Conservation (phyloP, 2,113 vertebrate genomes). For the Hylia prasina region DNA sequence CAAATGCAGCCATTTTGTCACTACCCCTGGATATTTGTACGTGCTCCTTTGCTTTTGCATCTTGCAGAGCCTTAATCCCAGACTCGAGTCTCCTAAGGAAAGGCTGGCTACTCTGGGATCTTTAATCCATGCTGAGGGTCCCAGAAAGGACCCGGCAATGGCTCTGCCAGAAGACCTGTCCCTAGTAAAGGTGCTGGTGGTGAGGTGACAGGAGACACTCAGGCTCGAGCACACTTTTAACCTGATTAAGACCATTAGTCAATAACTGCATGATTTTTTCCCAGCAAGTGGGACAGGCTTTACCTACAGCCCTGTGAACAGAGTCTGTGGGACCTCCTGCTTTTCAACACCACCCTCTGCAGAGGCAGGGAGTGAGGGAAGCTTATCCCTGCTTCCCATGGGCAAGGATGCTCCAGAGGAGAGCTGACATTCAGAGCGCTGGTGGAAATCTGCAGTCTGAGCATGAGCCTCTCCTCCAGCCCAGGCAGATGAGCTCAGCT, state of each 20-base stretch:
- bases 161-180: neutral
- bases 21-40: neutral
- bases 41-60: neutral
- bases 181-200: neutral
- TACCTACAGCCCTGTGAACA: neutral
- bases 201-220: too few species aligned
- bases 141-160: neutral
- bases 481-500: neutral
- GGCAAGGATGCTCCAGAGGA: neutral
- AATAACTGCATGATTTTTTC: fast-evolving
- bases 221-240: neutral
- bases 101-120: neutral
- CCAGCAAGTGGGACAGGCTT: neutral
- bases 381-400: neutral
- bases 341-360: neutral
- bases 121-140: neutral
- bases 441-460: neutral
- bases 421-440: neutral
- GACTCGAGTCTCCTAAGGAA: neutral
- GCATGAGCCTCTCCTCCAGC: neutral
- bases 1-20: conserved; percentile 41
- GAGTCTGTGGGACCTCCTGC: neutral
- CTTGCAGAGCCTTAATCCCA: neutral
- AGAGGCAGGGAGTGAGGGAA: neutral
- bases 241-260: neutral